A percentile compares a stretch with the other conserved stretches of the same genome.
These are phyloP conservation scores for Pectinophora gossypiella DNA, from an alignment of 1,140 invertebrate genomes.

Conservation along the genomic window DNA sequence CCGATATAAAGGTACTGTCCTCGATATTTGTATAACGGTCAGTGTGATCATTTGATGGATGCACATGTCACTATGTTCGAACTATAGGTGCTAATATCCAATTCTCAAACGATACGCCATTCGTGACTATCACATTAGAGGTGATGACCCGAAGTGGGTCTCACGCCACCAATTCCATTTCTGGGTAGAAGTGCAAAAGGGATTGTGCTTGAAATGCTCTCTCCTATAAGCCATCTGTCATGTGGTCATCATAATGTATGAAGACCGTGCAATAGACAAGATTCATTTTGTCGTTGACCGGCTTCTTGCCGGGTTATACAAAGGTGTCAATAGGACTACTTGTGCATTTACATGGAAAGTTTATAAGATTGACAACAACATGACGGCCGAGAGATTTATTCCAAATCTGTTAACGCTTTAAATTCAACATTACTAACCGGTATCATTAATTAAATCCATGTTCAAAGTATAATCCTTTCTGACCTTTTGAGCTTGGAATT, in stretches of 20 bases:
- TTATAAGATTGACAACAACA: background rate
- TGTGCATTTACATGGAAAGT: background rate
- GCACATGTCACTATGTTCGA: background rate
- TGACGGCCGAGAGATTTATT: too few relatives aligned
- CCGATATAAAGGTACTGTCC: background rate
- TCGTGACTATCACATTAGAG: constrained; percentile 27
- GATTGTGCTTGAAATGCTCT: background rate
- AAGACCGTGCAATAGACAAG: background rate
- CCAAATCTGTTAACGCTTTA: too few relatives aligned
- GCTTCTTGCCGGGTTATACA: background rate
- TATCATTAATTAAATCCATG: too few relatives aligned
- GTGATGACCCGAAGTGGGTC: constrained; percentile 20
- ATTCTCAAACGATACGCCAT: constrained; percentile 5
- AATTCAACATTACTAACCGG: too few relatives aligned
- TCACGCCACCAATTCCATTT: constrained; percentile 25
- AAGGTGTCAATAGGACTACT: background rate
- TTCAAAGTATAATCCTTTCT: too few relatives aligned
- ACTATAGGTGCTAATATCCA: constrained; percentile 3
- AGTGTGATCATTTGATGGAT: background rate
- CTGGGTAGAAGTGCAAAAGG: constrained; percentile 8
- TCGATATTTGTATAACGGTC: background rate
- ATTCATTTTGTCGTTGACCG: background rate
- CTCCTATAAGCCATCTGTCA: background rate
- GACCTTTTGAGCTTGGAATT: too few relatives aligned
- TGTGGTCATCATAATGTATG: background rate